Percentiles rank a stretch among this genome's conserved stretches.
phyloP scores from a whole-genome alignment of 2,888 invertebrate genomes.

The Philereme transversata region DNA sequence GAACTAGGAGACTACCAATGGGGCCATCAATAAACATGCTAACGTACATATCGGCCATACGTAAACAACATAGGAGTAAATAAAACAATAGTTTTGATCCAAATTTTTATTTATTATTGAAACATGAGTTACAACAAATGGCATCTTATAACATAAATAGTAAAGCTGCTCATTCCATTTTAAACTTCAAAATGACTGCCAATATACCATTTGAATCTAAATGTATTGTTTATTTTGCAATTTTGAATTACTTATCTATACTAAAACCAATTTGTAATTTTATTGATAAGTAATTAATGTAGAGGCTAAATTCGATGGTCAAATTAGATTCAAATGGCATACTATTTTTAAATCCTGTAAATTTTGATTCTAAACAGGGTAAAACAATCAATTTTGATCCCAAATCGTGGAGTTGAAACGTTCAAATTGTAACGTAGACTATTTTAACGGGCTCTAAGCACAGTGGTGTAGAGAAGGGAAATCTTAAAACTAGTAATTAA shows the following conservation, averaged over 20 bases:
- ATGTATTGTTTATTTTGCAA: neutral
- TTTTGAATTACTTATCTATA: neutral
- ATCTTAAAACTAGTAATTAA: conserved; percentile 57
- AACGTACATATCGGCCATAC: neutral
- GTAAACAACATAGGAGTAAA: no score
- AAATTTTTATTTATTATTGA: conserved; percentile 79
- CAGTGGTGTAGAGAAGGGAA: conserved; percentile 42
- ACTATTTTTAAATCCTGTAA: conserved; percentile 35
- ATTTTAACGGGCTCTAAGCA: conserved; percentile 44
- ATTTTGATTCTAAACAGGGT: conserved; percentile 56
- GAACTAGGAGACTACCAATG: no score
- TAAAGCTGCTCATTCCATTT: conserved; percentile 75
- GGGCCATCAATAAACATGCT: no score
- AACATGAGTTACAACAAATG: conserved; percentile 84
- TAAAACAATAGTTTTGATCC: conserved; percentile 51
- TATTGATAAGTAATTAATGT: conserved; percentile 7
- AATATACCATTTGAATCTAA: conserved; percentile 31
- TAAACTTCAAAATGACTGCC: conserved; percentile 28
- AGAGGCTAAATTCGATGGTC: neutral
- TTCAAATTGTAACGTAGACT: conserved; percentile 32
- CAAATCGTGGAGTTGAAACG: conserved; percentile 47
- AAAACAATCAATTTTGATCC: conserved; percentile 67
- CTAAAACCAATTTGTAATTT: neutral
- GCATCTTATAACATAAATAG: conserved; percentile 82
- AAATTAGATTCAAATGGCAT: conserved; percentile 30